These are phyloP conservation scores for Stegophylla sp. DNA, from an alignment of 2,888 invertebrate species.

Conservation along the genomic window DNA sequence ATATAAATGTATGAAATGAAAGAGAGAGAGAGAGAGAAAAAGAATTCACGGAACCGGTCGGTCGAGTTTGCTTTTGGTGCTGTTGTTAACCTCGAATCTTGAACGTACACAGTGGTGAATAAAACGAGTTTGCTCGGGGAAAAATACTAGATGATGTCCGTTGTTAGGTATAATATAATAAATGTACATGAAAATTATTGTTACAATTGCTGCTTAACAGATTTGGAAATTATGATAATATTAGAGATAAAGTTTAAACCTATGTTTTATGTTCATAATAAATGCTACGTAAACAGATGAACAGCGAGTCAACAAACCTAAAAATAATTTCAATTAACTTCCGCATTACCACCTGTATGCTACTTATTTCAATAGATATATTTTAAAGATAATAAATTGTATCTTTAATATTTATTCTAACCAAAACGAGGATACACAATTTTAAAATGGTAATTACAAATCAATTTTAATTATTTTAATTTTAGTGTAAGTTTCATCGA, in stretches of 20 bases:
- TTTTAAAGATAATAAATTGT: too few relatives aligned
- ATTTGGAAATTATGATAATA: conserved; percentile 2
- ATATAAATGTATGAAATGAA: conserved; percentile 5
- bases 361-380: too few relatives aligned
- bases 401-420: too few relatives aligned
- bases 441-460: too few relatives aligned
- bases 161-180: not conserved
- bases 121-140: conserved; percentile 48
- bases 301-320: not conserved
- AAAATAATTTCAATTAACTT: not conserved
- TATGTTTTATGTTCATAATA: not conserved
- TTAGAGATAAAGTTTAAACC: conserved; percentile 5
- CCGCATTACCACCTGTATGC: too few relatives aligned
- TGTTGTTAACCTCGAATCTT: conserved; percentile 57
- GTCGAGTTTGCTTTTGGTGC: conserved; percentile 57
- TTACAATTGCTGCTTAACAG: not conserved
- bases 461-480: too few relatives aligned
- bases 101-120: conserved; percentile 38
- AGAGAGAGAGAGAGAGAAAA: conserved; percentile 23
- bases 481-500: too few relatives aligned
- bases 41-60: conserved; percentile 51
- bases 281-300: not conserved
- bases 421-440: too few relatives aligned
- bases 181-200: not conserved
- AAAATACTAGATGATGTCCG: conserved; percentile 9